Conservation (phyloP, 2,113 vertebrate species). For the Oryzias woworae region DNA sequence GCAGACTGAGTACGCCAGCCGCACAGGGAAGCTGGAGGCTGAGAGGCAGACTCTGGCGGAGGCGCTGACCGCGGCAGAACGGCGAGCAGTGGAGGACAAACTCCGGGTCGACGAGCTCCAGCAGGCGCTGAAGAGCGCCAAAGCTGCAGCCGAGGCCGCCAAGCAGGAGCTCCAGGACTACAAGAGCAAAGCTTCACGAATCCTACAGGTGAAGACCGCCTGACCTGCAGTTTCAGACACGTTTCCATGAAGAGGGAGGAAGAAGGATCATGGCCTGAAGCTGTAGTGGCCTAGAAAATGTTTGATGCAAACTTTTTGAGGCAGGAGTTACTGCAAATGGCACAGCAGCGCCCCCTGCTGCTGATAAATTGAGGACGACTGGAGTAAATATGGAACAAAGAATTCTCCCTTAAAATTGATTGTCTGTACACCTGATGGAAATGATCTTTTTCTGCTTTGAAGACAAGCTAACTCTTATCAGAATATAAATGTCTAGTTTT, state of each 20-base stretch:
- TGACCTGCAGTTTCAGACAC: not conserved
- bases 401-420: too few species aligned
- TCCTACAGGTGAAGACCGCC: constrained; percentile 83
- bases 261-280: too few species aligned
- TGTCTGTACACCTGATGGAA: too few species aligned
- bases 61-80: constrained; percentile 83
- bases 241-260: not conserved
- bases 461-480: too few species aligned
- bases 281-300: too few species aligned
- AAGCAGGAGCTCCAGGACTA: constrained; percentile 93
- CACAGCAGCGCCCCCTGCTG: too few species aligned
- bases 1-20: constrained; percentile 84
- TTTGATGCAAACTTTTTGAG: too few species aligned
- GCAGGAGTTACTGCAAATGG: too few species aligned
- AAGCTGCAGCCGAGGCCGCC: constrained; percentile 78
- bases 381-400: too few species aligned
- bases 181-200: constrained; percentile 95
- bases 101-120: constrained; percentile 84
- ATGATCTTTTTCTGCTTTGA: too few species aligned
- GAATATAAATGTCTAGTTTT: too few species aligned
- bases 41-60: constrained; percentile 92
- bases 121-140: constrained; percentile 84
- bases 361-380: too few species aligned
- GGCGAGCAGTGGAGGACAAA: constrained; percentile 85
- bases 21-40: constrained; percentile 84